These are phyloP conservation scores for Meteorus cinctellus DNA, from an alignment of 2,888 invertebrate species.

Conservation along the genomic window DNA sequence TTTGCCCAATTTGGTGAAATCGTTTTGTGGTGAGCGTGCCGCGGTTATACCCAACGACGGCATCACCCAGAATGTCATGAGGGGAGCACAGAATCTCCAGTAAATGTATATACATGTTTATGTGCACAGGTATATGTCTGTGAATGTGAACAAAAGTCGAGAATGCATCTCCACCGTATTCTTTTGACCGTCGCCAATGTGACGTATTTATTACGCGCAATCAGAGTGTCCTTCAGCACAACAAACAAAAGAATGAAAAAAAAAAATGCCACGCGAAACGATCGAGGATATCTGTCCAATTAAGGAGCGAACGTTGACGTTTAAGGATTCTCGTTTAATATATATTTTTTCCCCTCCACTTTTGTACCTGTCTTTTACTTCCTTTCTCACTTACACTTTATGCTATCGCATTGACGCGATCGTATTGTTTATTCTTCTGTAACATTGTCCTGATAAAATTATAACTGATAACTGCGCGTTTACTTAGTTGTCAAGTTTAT, in stretches of 20 bases:
- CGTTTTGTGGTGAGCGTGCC: constrained; percentile 43
- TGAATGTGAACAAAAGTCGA: constrained; percentile 28
- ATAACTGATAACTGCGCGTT: background rate
- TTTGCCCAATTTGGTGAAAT: constrained; percentile 52
- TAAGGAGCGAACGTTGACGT: constrained; percentile 47
- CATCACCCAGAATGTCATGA: constrained; percentile 9
- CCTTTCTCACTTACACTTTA: background rate
- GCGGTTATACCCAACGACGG: constrained; percentile 10
- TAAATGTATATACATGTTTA: constrained; percentile 15
- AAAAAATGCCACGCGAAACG: constrained; percentile 46
- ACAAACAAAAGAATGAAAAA: background rate
- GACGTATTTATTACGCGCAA: constrained; percentile 54
- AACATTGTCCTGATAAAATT: background rate
- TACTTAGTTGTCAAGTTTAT: background rate
- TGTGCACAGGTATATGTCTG: background rate
- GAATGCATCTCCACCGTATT: constrained; percentile 32
- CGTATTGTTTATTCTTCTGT: background rate
- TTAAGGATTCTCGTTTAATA: constrained; percentile 37
- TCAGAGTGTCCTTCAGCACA: constrained; percentile 41
- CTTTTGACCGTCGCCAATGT: constrained; percentile 21
- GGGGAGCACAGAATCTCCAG: constrained; percentile 35
- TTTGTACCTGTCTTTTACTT: background rate
- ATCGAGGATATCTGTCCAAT: constrained; percentile 51
- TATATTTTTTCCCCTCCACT: background rate
- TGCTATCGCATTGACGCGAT: background rate